Evolutionary conservation across 2,888 invertebrate species (phyloP).

Genomic region (Oasisia sp.): DNA sequence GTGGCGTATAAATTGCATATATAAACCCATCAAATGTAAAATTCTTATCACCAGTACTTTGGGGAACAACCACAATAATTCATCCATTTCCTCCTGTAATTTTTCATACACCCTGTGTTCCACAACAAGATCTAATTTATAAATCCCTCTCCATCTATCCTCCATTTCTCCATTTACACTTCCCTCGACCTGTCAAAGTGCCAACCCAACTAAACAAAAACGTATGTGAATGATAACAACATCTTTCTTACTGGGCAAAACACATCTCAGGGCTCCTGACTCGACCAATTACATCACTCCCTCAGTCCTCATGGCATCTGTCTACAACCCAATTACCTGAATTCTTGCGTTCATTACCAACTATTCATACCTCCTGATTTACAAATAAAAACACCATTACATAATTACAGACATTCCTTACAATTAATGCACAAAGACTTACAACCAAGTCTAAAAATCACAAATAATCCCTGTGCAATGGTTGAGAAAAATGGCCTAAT

Average conservation of each 20-base stretch:
- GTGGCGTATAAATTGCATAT: too few species aligned
- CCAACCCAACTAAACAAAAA: neutral
- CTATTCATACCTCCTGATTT: neutral
- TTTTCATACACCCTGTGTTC: neutral
- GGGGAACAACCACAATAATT: too few species aligned
- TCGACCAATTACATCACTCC: neutral
- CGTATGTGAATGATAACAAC: neutral
- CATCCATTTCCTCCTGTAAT: too few species aligned
- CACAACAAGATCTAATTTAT: neutral
- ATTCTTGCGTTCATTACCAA: neutral
- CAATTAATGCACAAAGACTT: neutral
- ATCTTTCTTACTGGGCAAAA: neutral
- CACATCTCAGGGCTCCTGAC: neutral
- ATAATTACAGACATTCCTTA: neutral
- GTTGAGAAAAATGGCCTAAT: neutral
- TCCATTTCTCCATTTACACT: constrained; percentile 17
- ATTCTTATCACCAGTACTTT: too few species aligned
- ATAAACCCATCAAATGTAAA: too few species aligned
- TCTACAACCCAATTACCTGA: neutral
- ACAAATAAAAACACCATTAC: neutral
- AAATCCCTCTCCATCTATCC: neutral
- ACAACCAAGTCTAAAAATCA: neutral
- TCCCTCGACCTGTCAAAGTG: neutral
- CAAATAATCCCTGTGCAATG: neutral
- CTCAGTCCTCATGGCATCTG: neutral